phyloP scores from a whole-genome alignment of 2,797 vertebrate species.

The Pseudochromis fuscus region DNA sequence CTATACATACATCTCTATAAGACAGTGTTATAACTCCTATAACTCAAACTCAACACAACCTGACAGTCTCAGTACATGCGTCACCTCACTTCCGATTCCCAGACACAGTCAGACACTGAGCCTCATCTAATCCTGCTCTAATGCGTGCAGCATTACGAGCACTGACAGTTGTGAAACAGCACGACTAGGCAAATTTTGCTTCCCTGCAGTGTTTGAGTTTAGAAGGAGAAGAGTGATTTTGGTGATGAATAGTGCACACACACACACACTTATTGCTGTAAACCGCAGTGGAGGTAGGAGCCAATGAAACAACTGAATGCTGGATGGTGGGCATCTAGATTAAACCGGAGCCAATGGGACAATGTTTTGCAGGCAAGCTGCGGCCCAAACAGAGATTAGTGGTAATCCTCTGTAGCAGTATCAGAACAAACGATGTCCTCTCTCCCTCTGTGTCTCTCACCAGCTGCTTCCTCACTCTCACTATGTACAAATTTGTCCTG shows the following conservation, averaged over 20 bases:
- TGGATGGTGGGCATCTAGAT: conserved; percentile 65
- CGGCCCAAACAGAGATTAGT: conserved; percentile 80
- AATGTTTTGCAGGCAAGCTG: conserved; percentile 53
- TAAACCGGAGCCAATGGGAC: conserved; percentile 72
- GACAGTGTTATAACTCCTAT: background rate
- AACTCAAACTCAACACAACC: conserved; percentile 1
- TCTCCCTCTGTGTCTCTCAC: conserved; percentile 35
- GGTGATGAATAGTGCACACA: conserved; percentile 26
- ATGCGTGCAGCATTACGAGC: conserved; percentile 28
- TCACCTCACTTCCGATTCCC: conserved; percentile 50
- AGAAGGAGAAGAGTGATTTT: conserved; percentile 33
- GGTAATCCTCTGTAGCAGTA: conserved; percentile 78
- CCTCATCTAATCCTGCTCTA: conserved; percentile 49
- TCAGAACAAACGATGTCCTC: conserved; percentile 55
- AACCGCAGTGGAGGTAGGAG: conserved; percentile 20
- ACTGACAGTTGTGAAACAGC: conserved; percentile 17
- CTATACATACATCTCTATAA: background rate
- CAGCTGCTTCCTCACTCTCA: conserved; percentile 23
- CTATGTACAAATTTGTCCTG: background rate
- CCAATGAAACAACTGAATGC: conserved; percentile 60
- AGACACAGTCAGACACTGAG: conserved; percentile 40
- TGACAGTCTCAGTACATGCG: conserved; percentile 2
- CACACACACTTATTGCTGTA: conserved; percentile 14
- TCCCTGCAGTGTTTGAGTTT: background rate
- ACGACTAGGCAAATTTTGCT: conserved; percentile 15